Evolutionary conservation across 2,888 invertebrate species (phyloP), one percentile per base, ranked within the genome.

Genomic region (Spisula solida): DNA sequence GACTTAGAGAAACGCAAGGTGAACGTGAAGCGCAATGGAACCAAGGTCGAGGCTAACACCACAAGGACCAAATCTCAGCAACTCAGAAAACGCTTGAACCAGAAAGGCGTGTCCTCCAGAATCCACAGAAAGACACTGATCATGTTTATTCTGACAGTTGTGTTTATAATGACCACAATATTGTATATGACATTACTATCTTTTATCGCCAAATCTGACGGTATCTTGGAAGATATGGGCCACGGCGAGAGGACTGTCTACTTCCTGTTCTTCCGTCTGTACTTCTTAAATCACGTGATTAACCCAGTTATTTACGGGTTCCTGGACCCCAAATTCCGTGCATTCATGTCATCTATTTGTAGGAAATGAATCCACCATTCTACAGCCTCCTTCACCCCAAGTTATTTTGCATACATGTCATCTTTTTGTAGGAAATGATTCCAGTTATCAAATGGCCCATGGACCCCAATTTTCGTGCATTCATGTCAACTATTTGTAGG

Each of bases 251-350:
- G 86, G 78, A 60, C 84, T 5, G 34, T 80, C 2, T 88, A 86
- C n/a, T 88, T 90, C 78, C 87, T 90, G 87, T 88, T 90, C 56
- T 88, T 90, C 70, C 79, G 88, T 20, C 51, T 88, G 10, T 85
- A 85, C n/a, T 88, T 88, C 34, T 56, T 88, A 41, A 88, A 88
- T 48, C 88, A 88, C 55, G 88, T 88, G 16, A 88, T 88, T 41
- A 88, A 88, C 34, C 85, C 88, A 8, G 25, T 88, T 20, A 29
- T 86, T 18, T 88, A 88, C 60, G 88, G 88, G 0, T 29, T 82
- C 51, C 31, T 88, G n/a, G 88, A 88, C 66, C 82, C 78, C 0
- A 70, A 55, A 48, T 88, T 88, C 29, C 81, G 55, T 25, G 66
- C 75, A 75, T n/a, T 86, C n/a, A 41, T n/a, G n/a, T n/a, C n/a